phyloP scores from a whole-genome alignment of 2,797 vertebrate species.

The Coilia nasus region DNA sequence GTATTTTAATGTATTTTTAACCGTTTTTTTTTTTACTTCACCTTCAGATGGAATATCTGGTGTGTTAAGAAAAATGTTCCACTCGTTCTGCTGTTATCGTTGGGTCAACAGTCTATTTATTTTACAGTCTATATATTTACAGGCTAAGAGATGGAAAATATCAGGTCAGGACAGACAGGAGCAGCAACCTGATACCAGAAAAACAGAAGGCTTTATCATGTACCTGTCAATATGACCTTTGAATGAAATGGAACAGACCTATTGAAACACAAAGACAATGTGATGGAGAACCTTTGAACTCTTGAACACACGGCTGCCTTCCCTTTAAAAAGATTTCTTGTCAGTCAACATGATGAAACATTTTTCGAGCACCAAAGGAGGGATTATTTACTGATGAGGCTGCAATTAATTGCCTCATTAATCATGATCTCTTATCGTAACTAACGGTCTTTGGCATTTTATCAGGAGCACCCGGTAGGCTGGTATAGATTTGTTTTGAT shows the following conservation, averaged over 20 bases:
- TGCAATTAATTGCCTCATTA: constrained; percentile 17
- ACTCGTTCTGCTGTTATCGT: background rate
- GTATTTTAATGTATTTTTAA: background rate
- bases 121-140: background rate
- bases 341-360: background rate
- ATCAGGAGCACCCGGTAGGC: background rate
- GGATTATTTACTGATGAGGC: constrained; percentile 11
- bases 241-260: constrained; percentile 19
- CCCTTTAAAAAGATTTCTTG: background rate
- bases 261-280: background rate
- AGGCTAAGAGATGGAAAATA: background rate
- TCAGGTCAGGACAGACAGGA: background rate
- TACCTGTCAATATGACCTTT: constrained; percentile 16
- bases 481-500: background rate
- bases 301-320: background rate
- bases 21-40: background rate
- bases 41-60: background rate
- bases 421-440: background rate
- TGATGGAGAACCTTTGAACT: background rate
- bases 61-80: background rate
- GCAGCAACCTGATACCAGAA: constrained; percentile 1
- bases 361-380: background rate
- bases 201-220: constrained; percentile 5
- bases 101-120: background rate
- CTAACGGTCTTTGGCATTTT: background rate